Percentiles rank a stretch among this genome's conserved stretches.
Evolutionary conservation across 2,888 invertebrate species (phyloP).

Genomic region (Hermaeophaga mercurialis): DNA sequence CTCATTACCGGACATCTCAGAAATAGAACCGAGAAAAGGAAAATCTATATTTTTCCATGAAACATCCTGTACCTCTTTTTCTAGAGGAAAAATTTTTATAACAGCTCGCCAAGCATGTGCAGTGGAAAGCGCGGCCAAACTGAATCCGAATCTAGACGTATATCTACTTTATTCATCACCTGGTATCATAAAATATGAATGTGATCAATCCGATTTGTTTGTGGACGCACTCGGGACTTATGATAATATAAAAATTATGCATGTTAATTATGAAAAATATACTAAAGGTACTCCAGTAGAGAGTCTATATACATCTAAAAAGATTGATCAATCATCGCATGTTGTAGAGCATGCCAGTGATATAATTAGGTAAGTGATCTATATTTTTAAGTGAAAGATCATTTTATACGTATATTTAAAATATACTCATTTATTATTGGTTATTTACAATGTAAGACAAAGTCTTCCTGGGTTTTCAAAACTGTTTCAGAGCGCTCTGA

Average conservation of each 20-base stretch:
- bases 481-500: no score
- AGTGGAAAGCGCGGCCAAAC: conserved; percentile 69
- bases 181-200: conserved; percentile 44
- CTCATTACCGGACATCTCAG: conserved; percentile 49
- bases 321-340: conserved; percentile 61
- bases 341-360: conserved; percentile 68
- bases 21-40: conserved; percentile 49
- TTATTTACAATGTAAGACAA: no score
- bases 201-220: conserved; percentile 49
- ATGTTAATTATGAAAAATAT: conserved; percentile 61
- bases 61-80: conserved; percentile 63
- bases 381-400: no score
- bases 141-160: conserved; percentile 64
- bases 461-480: no score
- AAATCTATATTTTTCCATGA: conserved; percentile 70
- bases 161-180: conserved; percentile 63
- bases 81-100: conserved; percentile 56
- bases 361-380: conserved; percentile 56
- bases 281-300: conserved; percentile 64
- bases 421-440: no score
- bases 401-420: no score
- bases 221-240: conserved; percentile 56
- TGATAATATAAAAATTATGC: conserved; percentile 60
- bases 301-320: conserved; percentile 59
- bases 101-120: conserved; percentile 69